Evolutionary conservation across 2,888 invertebrate species (phyloP), one percentile per base, ranked within the genome.

Genomic region (Eupithecia inturbata): DNA sequence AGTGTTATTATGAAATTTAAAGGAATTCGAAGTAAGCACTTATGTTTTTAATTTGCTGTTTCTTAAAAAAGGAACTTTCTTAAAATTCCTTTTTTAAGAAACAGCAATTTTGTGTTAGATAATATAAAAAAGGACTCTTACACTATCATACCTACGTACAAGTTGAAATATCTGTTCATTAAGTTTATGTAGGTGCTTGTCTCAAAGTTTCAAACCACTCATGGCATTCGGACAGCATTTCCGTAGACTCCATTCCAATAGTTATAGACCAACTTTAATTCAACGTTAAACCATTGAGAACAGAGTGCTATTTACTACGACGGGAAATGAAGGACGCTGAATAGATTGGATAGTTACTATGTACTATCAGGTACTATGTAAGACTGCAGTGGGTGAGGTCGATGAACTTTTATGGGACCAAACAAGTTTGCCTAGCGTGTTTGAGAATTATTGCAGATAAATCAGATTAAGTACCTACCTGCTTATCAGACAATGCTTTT

Each of bases 201-300:
- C 53, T 53, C 53, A 53, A 57, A 26, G 28, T 53, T 41, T 39
- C 28, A 68, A 77, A 72, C 63, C 79, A 80, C 77, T 74, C 77
- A 78, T 85, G 86, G 88, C 85, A 87, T 77, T 76, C 77, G 81
- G 84, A 85, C 88, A 88, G 79, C 80, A 75, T 83, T 86, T 87
- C 86, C 81, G 81, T 81, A 73, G 70, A 41, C 53, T 64, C 19
- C 62, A 73, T 22, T 45, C 22, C 36, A 67, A 57, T 67, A 31
- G n/a, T 33, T 28, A 57, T 57, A 14, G n/a, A 57, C 12, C n/a
- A n/a, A n/a, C n/a, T n/a, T n/a, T n/a, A n/a, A n/a, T 26, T 26
- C 33, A 74, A 78, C 85, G 81, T 76, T 86, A 87, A 60, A 14
- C 1, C 0, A 0, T 26, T 70, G 31, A 0, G 0, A 0, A 19